These are phyloP conservation scores for Kryptopterus vitreolus DNA, from an alignment of 2,797 vertebrate species.

Conservation along the genomic window DNA sequence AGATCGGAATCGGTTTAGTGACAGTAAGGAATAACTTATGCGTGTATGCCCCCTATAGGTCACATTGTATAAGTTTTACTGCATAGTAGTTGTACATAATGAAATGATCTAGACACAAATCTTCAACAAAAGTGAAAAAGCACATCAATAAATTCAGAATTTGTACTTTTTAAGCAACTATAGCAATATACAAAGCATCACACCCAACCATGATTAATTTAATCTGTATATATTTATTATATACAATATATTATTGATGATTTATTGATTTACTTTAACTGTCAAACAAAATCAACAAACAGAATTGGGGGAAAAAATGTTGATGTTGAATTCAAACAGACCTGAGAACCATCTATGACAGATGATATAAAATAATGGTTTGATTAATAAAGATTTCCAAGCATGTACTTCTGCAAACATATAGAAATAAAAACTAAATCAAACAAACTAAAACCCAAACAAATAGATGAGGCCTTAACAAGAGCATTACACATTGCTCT, in stretches of 20 bases:
- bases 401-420: not conserved
- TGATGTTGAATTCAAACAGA: not conserved
- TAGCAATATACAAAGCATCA: conserved; percentile 1
- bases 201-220: not conserved
- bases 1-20: no score
- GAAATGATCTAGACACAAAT: conserved; percentile 3
- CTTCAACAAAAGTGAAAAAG: not conserved
- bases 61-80: not conserved
- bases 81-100: not conserved
- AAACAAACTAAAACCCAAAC: not conserved
- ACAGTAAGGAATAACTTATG: not conserved
- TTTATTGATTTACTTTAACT: not conserved
- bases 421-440: conserved; percentile 6
- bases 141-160: not conserved
- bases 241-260: conserved; percentile 9
- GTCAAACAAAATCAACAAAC: not conserved
- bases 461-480: conserved; percentile 17
- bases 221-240: conserved; percentile 1
- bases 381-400: not conserved
- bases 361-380: not conserved
- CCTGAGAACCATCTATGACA: not conserved
- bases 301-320: not conserved
- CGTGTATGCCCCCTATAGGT: conserved; percentile 39
- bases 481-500: not conserved
- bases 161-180: not conserved